These are phyloP conservation scores for Lithophane semibrunnea DNA, from an alignment of 2,888 invertebrate species.

Conservation along the genomic window DNA sequence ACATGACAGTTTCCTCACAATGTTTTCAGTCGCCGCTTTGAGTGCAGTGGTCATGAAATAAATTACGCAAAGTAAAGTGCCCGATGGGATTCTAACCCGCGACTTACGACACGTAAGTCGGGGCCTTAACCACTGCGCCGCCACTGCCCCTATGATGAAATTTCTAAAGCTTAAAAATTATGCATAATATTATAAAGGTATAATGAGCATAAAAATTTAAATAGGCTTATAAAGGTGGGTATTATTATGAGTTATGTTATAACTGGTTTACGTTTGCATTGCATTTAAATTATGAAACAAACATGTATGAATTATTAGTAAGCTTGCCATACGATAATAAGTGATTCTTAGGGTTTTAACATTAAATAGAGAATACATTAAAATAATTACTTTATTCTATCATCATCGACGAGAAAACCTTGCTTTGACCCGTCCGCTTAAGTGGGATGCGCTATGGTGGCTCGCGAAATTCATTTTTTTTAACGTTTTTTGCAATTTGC, in stretches of 20 bases:
- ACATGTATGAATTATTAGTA: not conserved
- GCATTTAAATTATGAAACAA: too few species aligned
- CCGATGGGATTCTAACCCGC: too few species aligned
- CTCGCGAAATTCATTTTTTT: too few species aligned
- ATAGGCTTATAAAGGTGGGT: not conserved
- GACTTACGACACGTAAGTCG: not conserved
- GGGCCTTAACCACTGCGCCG: not conserved
- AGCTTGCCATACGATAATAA: too few species aligned
- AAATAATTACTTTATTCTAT: not conserved
- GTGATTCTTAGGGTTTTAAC: not conserved
- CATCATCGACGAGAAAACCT: not conserved
- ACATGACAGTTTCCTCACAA: not conserved
- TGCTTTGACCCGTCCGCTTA: not conserved
- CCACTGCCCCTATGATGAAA: too few species aligned
- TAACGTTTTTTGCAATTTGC: too few species aligned
- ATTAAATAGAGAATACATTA: conserved; percentile 7
- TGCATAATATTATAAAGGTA: too few species aligned
- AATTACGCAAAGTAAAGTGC: not conserved
- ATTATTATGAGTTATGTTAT: not conserved
- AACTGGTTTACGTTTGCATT: too few species aligned
- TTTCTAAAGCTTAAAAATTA: not conserved
- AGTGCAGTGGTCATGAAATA: not conserved
- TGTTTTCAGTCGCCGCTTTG: not conserved
- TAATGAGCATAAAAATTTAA: too few species aligned
- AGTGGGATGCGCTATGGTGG: too few species aligned